Evolutionary conservation across 2,113 vertebrate species (phyloP), one percentile per base, ranked within the genome.

Genomic region (Pogona vitticeps): DNA sequence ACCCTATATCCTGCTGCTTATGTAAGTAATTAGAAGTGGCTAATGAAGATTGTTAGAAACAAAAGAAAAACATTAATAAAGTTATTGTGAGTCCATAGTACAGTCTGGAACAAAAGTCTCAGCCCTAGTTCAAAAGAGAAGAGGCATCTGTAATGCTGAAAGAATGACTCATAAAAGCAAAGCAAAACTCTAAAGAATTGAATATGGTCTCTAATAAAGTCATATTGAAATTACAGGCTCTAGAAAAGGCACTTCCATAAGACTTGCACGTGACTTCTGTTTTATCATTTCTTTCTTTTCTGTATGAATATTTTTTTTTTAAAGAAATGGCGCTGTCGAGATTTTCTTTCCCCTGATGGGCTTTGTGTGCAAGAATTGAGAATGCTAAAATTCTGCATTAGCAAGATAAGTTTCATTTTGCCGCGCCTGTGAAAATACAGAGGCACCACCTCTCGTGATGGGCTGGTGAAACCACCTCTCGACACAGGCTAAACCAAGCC

Each of bases 401-500:
- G 52, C 38, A 14, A 40, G 63, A 78, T 61, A n/a, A n/a, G n/a
- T n/a, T n/a, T n/a, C n/a, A n/a, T n/a, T n/a, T n/a, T n/a, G n/a
- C n/a, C n/a, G 46, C 46, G 20, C 58, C 12, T 59, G 58, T 18
- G 13, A 59, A 18, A 59, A 59, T 59, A 59, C 20, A 18, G 13
- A 59, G 58, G 58, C 58, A 59, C 20, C 82, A n/a, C 31, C 76
- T 0, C 83, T 65, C 36, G 58, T 56, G 63, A 15, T 63, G 33
- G 84, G 8, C 7, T 1, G 23, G 67, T 80, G 38, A 3, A n/a
- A 2, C 93, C 36, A 88, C 42, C 40, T 93, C 26, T 76, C 90
- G 73, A 59, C 58, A 87, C 65, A 80, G 52, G 65, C 78, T 91
- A 73, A 58, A 58, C 89, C 61, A 73, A 67, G 59, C 76, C 86